Percentiles rank a stretch among this genome's conserved stretches.
phyloP scores from a whole-genome alignment of 2,113 vertebrate genomes.

The Daphoenositta chrysoptera region DNA sequence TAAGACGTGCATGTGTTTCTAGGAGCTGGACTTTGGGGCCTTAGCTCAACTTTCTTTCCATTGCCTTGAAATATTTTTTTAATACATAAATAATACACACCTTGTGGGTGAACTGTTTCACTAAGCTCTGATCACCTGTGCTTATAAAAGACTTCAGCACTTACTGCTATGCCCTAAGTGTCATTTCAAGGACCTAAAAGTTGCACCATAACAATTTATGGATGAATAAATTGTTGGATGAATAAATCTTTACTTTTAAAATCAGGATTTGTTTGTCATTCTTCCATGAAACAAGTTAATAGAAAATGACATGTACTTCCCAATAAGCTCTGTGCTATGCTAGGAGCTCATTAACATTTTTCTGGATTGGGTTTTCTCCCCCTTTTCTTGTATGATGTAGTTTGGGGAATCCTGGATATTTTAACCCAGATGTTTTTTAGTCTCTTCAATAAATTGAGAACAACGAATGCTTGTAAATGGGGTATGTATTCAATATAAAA shows the following conservation, averaged over 20 bases:
- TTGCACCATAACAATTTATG: not conserved
- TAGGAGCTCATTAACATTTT: not conserved
- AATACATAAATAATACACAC: not conserved
- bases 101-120: not conserved
- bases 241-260: not conserved
- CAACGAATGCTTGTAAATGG: not conserved
- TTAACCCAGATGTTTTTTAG: not conserved
- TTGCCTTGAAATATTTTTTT: not conserved
- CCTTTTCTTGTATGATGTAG: not conserved
- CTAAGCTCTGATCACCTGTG: not conserved
- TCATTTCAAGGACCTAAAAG: not conserved
- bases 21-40: not conserved
- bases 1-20: not conserved
- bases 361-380: not conserved
- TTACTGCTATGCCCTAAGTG: fast-evolving
- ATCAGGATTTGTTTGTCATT: not conserved
- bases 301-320: not conserved
- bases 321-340: not conserved
- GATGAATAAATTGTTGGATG: not conserved
- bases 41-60: not conserved
- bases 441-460: not conserved
- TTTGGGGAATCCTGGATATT: not conserved
- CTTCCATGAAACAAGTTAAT: not conserved
- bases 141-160: not conserved
- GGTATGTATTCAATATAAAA: not conserved